Percentiles rank a stretch among this genome's conserved stretches.
These are phyloP conservation scores for Polietes domitor DNA, from an alignment of 2,888 invertebrate genomes.

Conservation along the genomic window DNA sequence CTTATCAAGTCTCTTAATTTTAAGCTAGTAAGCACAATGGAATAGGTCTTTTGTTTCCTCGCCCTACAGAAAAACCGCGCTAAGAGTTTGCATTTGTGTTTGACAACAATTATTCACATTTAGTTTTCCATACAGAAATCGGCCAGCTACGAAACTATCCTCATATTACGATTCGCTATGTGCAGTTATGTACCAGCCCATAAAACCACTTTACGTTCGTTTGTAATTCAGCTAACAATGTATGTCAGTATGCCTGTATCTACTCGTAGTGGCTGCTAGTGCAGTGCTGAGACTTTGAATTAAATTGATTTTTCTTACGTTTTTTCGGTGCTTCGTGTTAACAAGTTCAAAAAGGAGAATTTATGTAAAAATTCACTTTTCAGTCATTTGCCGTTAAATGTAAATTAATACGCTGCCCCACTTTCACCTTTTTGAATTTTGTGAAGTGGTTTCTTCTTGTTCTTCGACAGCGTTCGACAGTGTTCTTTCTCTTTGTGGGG, in stretches of 20 bases:
- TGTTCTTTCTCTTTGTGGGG: not conserved
- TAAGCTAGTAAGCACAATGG: too few relatives aligned
- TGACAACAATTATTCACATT: too few relatives aligned
- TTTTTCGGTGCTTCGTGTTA: conserved; percentile 9
- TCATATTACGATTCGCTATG: too few relatives aligned
- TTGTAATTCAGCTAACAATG: too few relatives aligned
- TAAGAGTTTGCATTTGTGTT: too few relatives aligned
- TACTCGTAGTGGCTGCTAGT: not conserved
- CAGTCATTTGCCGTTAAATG: conserved; percentile 37
- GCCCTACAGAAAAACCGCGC: too few relatives aligned
- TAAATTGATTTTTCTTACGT: conserved; percentile 36
- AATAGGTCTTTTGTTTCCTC: too few relatives aligned
- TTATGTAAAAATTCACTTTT: conserved; percentile 28
- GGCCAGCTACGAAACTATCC: too few relatives aligned
- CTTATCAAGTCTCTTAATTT: too few relatives aligned
- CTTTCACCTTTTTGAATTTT: not conserved
- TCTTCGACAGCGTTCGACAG: not conserved
- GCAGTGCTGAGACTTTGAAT: conserved; percentile 8
- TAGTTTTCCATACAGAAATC: too few relatives aligned
- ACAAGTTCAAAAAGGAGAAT: not conserved
- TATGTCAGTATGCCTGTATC: not conserved
- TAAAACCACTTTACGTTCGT: too few relatives aligned
- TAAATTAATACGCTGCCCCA: conserved; percentile 24
- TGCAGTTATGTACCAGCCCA: too few relatives aligned
- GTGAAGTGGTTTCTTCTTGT: not conserved